These are phyloP conservation scores for Zaprionus lachaisei DNA, from an alignment of 1,140 invertebrate genomes.

Conservation along the genomic window DNA sequence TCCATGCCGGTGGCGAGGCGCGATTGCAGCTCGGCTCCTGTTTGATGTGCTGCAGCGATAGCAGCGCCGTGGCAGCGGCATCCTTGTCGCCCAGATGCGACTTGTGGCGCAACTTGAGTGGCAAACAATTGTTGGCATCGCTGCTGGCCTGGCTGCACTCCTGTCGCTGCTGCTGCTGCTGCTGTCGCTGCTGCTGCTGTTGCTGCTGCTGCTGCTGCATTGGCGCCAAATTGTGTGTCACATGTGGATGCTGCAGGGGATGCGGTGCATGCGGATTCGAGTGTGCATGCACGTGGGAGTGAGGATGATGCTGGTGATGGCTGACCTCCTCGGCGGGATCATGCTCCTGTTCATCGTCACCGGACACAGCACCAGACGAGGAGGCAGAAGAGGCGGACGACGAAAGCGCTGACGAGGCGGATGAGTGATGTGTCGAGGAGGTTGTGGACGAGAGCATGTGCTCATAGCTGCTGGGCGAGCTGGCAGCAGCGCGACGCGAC, in stretches of 20 bases:
- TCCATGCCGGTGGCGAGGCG: constrained; percentile 90
- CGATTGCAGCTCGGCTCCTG: constrained; percentile 90
- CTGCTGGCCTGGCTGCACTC: constrained; percentile 35
- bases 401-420: constrained; percentile 52
- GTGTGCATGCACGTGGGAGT: constrained; percentile 28
- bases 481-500: constrained; percentile 85
- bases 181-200: constrained; percentile 26
- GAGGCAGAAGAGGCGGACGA: constrained; percentile 58
- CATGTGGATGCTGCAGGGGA: constrained; percentile 10
- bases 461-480: constrained; percentile 74
- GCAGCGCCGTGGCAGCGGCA: constrained; percentile 91
- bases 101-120: constrained; percentile 96
- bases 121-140: constrained; percentile 88
- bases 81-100: constrained; percentile 95
- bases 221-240: constrained; percentile 26
- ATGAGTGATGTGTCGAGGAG: constrained; percentile 59
- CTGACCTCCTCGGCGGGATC: constrained; percentile 37
- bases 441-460: constrained; percentile 76
- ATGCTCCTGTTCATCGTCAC: constrained; percentile 84
- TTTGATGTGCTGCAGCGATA: constrained; percentile 92
- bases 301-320: not conserved
- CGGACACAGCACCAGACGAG: constrained; percentile 89
- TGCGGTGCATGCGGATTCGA: constrained; percentile 56
- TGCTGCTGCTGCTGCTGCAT: constrained; percentile 34
- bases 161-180: constrained; percentile 1